phyloP scores from a whole-genome alignment of 2,888 invertebrate genomes.

The Drosophila mayaguana region DNA sequence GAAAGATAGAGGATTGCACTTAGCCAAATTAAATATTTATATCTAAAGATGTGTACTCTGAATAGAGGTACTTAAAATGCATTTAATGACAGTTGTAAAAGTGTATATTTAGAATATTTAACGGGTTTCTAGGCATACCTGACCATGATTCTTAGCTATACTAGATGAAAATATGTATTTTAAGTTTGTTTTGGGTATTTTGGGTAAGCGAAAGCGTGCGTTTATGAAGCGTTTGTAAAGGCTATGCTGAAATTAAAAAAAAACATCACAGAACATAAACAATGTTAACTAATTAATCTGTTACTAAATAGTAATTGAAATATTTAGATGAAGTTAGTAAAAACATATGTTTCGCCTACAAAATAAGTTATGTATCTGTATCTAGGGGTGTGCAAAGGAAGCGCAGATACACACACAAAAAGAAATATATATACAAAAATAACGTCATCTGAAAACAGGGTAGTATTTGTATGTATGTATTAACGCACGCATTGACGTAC shows the following conservation, averaged over 20 bases:
- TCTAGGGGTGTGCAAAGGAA: slow-evolving; percentile 37
- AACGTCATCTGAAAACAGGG: slow-evolving; percentile 31
- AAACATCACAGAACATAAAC: slow-evolving; percentile 40
- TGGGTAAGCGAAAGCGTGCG: slow-evolving; percentile 38
- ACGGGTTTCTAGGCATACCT: slow-evolving; percentile 57
- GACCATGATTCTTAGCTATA: slow-evolving; percentile 57
- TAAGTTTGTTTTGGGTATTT: background rate
- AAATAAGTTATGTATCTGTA: slow-evolving; percentile 3
- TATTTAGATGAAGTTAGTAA: background rate
- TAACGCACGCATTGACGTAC: background rate
- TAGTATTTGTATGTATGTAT: slow-evolving; percentile 19
- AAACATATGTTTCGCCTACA: background rate
- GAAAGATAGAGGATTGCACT: background rate
- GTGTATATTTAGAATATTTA: slow-evolving; percentile 2
- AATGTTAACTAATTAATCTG: slow-evolving; percentile 16
- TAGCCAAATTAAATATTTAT: background rate
- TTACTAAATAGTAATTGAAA: background rate
- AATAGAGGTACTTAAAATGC: background rate
- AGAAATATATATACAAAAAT: slow-evolving; percentile 3
- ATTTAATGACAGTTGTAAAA: background rate
- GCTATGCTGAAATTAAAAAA: slow-evolving; percentile 43
- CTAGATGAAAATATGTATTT: slow-evolving; percentile 15
- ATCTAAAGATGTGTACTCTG: background rate
- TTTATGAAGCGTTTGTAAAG: slow-evolving; percentile 30
- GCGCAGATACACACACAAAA: slow-evolving; percentile 42